Base-by-base conservation (phyloP, 2,888 invertebrate genomes). In the Papilio demoleus region DNA sequence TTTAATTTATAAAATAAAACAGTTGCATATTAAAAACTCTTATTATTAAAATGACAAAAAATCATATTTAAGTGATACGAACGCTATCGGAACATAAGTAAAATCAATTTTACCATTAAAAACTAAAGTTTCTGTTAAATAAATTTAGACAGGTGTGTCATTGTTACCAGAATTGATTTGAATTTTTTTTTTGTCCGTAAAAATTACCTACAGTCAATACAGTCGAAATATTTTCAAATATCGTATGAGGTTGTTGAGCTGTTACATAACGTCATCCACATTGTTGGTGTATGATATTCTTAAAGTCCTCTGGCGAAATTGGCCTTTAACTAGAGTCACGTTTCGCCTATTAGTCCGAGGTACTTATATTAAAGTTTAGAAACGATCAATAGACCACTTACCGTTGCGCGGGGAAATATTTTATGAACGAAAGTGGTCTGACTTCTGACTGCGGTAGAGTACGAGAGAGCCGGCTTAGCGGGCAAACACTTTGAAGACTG, bases 281-380 rank as follows among this genome's bases (percentile, higher is more conserved):
- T 86, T 88, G 84, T 89, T 88, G 82, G 84, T 87, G 85, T 88
- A 86, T 87, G 86, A 87, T 88, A 87, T 89, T 86, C 85, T 85
- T 86, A 83, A 86, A 84, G 83, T 84, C 82, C 79, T 82, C 80
- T 80, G 75, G 79, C 78, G 81, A 88, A 88, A 88, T 82, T 88
- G 83, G 81, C 85, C 84, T 80, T 83, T 83, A 84, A 86, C 86
- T 85, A 73, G 78, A 87, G 88, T 88, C 91, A 91, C 91, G 91
- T 88, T 85, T 81, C 71, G 77, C 86, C 90, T 89, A 90, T 91
- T 89, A 90, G 87, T 87, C 85, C 84, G 74, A 76, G 76, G 84
- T 88, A 88, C 90, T 90, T 88, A 84, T 85, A 87, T 81, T 86
- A 85, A 90, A 90, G 87, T 90, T 91, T 88, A 87, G 77, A 85